A percentile compares a stretch with the other conserved stretches of the same genome.
phyloP scores from a whole-genome alignment of 2,888 invertebrate species.

The Helleia helle region DNA sequence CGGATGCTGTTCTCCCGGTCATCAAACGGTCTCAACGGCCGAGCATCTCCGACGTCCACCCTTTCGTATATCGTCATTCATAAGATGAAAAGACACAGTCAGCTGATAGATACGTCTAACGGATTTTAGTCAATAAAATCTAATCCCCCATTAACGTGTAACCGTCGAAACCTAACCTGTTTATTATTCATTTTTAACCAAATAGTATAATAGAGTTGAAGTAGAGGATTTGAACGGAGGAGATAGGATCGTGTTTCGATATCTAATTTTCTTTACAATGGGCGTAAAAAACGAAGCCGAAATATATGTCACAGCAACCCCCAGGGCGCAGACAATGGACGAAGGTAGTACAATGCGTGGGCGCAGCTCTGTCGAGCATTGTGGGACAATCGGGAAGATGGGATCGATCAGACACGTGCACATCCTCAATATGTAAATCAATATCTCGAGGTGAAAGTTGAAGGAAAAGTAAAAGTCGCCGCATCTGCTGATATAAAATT shows the following conservation, averaged over 20 bases:
- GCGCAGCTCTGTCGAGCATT: constrained; percentile 43
- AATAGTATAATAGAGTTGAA: constrained; percentile 22
- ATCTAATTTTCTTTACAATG: constrained; percentile 72
- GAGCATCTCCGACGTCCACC: constrained; percentile 53
- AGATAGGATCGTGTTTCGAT: constrained; percentile 66
- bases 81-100: constrained; percentile 58
- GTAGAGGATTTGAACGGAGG: constrained; percentile 43
- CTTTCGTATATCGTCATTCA: constrained; percentile 53
- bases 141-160: constrained; percentile 49
- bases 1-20: constrained; percentile 64
- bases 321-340: constrained; percentile 61
- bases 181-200: constrained; percentile 33
- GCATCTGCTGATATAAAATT: constrained; percentile 53
- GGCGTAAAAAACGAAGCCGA: constrained; percentile 65
- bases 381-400: constrained; percentile 48
- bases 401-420: constrained; percentile 38
- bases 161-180: constrained; percentile 67
- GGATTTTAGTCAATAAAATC: constrained; percentile 60
- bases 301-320: constrained; percentile 73
- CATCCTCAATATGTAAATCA: constrained; percentile 53
- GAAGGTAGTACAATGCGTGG: constrained; percentile 60
- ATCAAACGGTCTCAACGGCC: constrained; percentile 61
- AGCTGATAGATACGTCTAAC: constrained; percentile 57
- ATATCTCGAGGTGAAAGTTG: constrained; percentile 68
- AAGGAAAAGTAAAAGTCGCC: constrained; percentile 68